Conservation (phyloP, 2,888 invertebrate genomes). For the Himalopsyche japonica region DNA sequence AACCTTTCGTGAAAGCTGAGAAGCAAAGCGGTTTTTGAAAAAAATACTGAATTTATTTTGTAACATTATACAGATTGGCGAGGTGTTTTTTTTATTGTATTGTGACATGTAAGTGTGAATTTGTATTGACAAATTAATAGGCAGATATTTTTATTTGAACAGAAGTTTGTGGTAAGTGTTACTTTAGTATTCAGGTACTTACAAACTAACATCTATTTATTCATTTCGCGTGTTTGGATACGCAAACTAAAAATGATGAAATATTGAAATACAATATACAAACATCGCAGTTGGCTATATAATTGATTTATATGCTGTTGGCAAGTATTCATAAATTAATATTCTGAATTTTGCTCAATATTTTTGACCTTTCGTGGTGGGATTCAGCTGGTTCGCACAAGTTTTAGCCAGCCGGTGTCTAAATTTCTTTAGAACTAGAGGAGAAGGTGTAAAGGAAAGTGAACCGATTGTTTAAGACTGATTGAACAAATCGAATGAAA, state of each 20-base stretch:
- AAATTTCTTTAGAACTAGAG: too few species aligned
- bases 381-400: too few species aligned
- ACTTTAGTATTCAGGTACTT: background rate
- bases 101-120: background rate
- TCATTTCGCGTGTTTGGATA: background rate
- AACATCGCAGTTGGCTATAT: background rate
- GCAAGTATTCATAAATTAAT: too few species aligned
- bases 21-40: too few species aligned
- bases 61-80: background rate
- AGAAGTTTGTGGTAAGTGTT: background rate
- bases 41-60: background rate
- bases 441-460: too few species aligned
- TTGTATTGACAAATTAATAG: background rate
- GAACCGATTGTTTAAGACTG: too few species aligned
- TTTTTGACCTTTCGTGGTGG: too few species aligned
- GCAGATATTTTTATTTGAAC: background rate
- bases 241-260: background rate
- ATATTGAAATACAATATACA: background rate
- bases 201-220: background rate
- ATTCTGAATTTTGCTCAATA: too few species aligned
- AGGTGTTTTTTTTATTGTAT: background rate
- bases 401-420: too few species aligned
- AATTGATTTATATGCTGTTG: too few species aligned
- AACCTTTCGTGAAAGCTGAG: too few species aligned
- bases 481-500: too few species aligned